phyloP scores from a whole-genome alignment of 2,797 vertebrate species.

The Mormyrus hasselquistii region DNA sequence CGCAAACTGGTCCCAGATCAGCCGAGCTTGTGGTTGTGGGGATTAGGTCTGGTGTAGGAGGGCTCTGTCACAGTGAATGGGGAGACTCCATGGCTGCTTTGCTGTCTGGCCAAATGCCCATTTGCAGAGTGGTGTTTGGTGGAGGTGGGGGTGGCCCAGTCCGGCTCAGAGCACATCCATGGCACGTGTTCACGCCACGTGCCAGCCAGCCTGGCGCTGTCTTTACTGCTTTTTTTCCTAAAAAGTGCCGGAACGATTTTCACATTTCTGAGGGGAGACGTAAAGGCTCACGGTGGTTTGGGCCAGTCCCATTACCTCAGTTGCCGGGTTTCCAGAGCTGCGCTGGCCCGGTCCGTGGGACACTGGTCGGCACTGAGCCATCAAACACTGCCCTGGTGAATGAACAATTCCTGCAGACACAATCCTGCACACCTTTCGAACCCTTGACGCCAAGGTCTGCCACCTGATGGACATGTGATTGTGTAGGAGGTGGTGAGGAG shows the following conservation, averaged over 20 bases:
- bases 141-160: not conserved
- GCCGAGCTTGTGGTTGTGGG: not conserved
- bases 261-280: not conserved
- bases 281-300: not conserved
- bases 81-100: not conserved
- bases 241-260: not conserved
- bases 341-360: not conserved
- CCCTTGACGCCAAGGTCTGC: not conserved
- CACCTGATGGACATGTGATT: not conserved
- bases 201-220: not conserved
- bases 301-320: not conserved
- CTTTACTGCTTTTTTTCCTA: not conserved
- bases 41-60: not conserved
- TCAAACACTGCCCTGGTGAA: not conserved
- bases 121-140: not conserved
- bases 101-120: not conserved
- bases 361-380: not conserved
- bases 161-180: not conserved
- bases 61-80: not conserved
- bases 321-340: not conserved
- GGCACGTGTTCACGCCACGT: not conserved
- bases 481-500: not conserved
- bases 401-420: not conserved
- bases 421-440: not conserved
- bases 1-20: not conserved